phyloP scores from a whole-genome alignment of 1,140 invertebrate species.

The Leptopilina boulardi region DNA sequence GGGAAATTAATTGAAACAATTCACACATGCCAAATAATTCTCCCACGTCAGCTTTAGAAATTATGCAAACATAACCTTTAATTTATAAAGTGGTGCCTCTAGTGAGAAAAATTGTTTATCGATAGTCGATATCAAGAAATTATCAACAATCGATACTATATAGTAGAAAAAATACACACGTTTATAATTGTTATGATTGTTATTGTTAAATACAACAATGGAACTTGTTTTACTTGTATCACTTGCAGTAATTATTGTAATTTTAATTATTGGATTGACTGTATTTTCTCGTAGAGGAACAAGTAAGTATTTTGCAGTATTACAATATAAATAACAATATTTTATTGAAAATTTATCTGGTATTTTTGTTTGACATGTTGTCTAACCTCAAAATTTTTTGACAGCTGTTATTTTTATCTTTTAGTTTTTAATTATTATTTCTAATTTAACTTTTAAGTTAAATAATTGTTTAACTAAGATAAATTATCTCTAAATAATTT shows the following conservation, averaged over 20 bases:
- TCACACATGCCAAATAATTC: constrained; percentile 8
- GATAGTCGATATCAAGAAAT: not conserved
- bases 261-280: constrained; percentile 73
- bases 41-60: constrained; percentile 54
- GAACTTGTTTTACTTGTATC: constrained; percentile 74
- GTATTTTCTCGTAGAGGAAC: constrained; percentile 61
- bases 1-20: not conserved
- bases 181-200: not conserved
- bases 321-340: not conserved
- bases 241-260: constrained; percentile 70
- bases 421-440: not conserved
- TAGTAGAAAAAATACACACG: not conserved
- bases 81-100: not conserved
- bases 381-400: constrained; percentile 48
- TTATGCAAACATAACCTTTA: not conserved
- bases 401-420: constrained; percentile 44
- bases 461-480: no score
- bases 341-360: not conserved
- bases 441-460: not conserved
- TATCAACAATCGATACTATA: not conserved
- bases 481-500: not conserved
- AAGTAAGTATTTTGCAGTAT: constrained; percentile 49
- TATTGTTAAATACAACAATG: constrained; percentile 62
- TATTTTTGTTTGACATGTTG: not conserved
- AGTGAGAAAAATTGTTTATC: not conserved